Evolutionary conservation across 2,113 vertebrate species (phyloP).

Genomic region (Mobula birostris): DNA sequence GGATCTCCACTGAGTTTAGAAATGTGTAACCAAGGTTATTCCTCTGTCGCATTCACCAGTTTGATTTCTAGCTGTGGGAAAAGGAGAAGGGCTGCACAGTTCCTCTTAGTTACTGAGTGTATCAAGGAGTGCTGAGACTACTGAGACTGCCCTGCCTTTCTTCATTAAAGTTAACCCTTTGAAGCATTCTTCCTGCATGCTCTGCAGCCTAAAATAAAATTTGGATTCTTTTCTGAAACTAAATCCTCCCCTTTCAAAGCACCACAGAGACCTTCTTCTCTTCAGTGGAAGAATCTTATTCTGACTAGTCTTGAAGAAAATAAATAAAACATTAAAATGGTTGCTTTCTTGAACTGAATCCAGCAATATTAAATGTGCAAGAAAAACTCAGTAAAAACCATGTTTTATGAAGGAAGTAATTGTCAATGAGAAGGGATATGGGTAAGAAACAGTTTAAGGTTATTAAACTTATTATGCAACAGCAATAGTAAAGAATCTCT

Average conservation of each 20-base stretch:
- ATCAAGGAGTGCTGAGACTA: not conserved
- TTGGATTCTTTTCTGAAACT: not conserved
- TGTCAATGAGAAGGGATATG: not conserved
- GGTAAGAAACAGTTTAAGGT: not conserved
- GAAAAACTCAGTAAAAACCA: not conserved
- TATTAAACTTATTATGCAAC: not conserved
- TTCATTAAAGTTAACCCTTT: not conserved
- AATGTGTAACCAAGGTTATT: not conserved
- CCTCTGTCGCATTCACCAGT: not conserved
- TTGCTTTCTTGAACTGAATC: not conserved
- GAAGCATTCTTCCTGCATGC: not conserved
- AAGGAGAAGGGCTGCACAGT: not conserved
- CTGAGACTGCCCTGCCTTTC: too few relatives aligned
- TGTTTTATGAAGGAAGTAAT: not conserved
- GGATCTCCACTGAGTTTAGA: not conserved
- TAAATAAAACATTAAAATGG: not conserved
- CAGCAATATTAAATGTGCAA: not conserved
- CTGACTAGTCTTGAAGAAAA: not conserved
- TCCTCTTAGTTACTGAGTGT: not conserved
- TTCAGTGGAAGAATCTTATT: slow-evolving; percentile 14
- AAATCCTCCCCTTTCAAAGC: not conserved
- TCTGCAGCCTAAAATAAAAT: too few relatives aligned
- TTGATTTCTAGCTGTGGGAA: slow-evolving; percentile 9
- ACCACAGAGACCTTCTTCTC: not conserved
- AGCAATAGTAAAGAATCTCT: not conserved